phyloP scores from a whole-genome alignment of 2,888 invertebrate genomes.

The Hypolimnas misippus region DNA sequence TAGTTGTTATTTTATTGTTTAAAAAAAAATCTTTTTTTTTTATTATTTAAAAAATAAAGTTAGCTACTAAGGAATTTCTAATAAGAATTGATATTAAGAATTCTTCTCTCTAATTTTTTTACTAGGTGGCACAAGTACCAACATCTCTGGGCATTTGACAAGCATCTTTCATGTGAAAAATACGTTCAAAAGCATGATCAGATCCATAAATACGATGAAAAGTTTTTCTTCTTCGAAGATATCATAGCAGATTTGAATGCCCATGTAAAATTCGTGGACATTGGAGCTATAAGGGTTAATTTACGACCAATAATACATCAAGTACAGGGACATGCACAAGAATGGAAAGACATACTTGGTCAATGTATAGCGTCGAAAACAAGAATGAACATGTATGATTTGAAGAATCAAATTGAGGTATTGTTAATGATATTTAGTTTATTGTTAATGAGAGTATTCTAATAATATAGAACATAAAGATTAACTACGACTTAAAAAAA shows the following conservation, averaged over 20 bases:
- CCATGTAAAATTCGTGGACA: conserved; percentile 85
- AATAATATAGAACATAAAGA: too few species aligned
- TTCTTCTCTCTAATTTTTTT: not conserved
- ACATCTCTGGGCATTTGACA: conserved; percentile 91
- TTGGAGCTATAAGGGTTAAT: conserved; percentile 90
- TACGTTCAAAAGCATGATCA: conserved; percentile 86
- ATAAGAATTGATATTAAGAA: too few species aligned
- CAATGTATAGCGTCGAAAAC: conserved; percentile 87
- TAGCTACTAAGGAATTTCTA: too few species aligned
- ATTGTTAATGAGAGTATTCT: too few species aligned
- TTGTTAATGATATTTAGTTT: too few species aligned
- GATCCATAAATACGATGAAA: conserved; percentile 89
- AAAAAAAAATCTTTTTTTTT: too few species aligned
- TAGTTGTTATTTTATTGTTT: too few species aligned
- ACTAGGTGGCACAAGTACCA: conserved; percentile 90
- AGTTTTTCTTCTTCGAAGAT: conserved; percentile 92
- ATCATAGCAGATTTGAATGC: conserved; percentile 87
- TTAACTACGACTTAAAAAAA: too few species aligned
- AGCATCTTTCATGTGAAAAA: conserved; percentile 88
- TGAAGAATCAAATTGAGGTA: conserved; percentile 89
- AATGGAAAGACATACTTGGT: conserved; percentile 92
- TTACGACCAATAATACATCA: conserved; percentile 87
- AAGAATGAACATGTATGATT: conserved; percentile 86
- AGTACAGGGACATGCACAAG: conserved; percentile 87
- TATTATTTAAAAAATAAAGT: too few species aligned